Percentiles rank a stretch among this genome's conserved stretches.
Conservation (phyloP, 2,888 invertebrate genomes). For the Conistra vaccinii region DNA sequence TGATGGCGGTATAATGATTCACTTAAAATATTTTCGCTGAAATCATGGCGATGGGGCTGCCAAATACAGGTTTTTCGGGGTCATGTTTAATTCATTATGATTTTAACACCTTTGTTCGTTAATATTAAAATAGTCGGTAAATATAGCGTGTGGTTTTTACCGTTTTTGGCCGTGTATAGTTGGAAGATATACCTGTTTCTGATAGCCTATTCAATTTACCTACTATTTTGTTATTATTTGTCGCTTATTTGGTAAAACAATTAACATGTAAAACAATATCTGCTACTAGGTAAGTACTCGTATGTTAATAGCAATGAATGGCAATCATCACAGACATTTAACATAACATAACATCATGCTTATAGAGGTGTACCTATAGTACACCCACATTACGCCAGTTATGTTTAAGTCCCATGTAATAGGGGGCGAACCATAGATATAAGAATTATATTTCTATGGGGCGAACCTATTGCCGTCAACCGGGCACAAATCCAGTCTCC, state of each 20-base stretch:
- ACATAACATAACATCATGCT: no score
- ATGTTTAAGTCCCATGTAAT: no score
- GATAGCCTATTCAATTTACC: not conserved
- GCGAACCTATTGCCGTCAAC: no score
- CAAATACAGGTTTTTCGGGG: constrained; percentile 19
- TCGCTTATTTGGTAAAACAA: not conserved
- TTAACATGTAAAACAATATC: not conserved
- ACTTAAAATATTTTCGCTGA: constrained; percentile 30
- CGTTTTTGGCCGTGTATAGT: not conserved
- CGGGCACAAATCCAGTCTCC: no score
- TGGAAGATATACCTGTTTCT: constrained; percentile 3
- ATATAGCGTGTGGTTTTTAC: constrained; percentile 13
- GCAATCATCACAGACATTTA: no score
- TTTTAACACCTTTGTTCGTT: constrained; percentile 9
- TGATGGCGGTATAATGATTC: not conserved
- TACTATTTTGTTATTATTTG: not conserved
- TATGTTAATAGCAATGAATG: not conserved
- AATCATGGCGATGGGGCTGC: constrained; percentile 15
- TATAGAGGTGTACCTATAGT: no score
- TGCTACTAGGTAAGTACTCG: not conserved
- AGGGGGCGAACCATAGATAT: no score
- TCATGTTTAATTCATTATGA: constrained; percentile 18
- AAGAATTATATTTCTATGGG: no score
- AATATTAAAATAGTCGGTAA: not conserved
- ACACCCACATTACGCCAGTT: no score